Evolutionary conservation across 1,140 invertebrate genomes (phyloP).

Genomic region (Aphaenogaster ashmeadi): DNA sequence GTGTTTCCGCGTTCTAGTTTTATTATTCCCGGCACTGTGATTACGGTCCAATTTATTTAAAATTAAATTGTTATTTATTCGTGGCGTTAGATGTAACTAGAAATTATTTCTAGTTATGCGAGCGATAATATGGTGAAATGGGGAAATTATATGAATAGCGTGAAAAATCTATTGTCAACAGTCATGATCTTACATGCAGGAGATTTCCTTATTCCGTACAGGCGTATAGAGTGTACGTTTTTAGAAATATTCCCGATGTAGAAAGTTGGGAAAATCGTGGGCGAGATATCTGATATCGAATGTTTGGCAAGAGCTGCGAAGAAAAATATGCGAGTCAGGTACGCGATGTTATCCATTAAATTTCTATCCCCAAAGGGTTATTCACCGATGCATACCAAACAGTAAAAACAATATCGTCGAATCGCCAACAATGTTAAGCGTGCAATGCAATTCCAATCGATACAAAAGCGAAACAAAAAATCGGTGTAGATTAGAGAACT

Average conservation of each 20-base stretch:
- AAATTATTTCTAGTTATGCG: not conserved
- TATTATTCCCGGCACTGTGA: not conserved
- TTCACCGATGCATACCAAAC: constrained; percentile 55
- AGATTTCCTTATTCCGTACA: constrained; percentile 58
- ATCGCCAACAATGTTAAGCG: constrained; percentile 55
- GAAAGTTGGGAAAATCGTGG: constrained; percentile 35
- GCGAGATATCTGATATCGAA: constrained; percentile 57
- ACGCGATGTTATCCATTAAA: constrained; percentile 61
- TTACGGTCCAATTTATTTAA: not conserved
- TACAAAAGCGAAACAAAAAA: constrained; percentile 38
- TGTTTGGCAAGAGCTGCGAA: constrained; percentile 53
- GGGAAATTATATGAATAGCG: not conserved
- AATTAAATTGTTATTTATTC: not conserved
- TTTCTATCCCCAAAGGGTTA: constrained; percentile 50
- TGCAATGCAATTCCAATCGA: constrained; percentile 52
- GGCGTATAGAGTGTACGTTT: not conserved
- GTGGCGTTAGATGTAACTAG: not conserved
- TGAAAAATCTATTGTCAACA: not conserved
- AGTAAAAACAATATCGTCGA: constrained; percentile 61
- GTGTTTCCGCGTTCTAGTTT: not conserved
- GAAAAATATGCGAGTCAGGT: constrained; percentile 64
- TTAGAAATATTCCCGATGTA: constrained; percentile 28
- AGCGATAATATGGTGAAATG: not conserved
- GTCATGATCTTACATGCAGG: not conserved
- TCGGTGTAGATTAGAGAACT: constrained; percentile 15